Evolutionary conservation across 2,888 invertebrate species (phyloP), one percentile per base, ranked within the genome.

Genomic region (Eupithecia subfuscata): DNA sequence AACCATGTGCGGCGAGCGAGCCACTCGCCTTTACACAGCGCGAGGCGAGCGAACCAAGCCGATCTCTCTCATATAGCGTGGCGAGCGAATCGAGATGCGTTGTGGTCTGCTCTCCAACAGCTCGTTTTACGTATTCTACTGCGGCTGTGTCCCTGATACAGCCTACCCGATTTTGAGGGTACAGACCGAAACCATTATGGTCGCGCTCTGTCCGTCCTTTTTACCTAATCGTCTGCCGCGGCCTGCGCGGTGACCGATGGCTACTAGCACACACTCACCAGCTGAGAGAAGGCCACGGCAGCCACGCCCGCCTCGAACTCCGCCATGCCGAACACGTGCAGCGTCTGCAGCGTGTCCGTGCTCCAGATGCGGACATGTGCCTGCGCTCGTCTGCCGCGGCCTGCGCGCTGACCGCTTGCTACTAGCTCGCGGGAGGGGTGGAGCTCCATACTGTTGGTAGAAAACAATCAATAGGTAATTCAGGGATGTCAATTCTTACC

Each of bases 351-450:
- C 1, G 98, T 97, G 90, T 98, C 97, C 0, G 98, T 97, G 87
- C 98, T 98, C 98, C 98, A 99, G 82, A 99, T 98, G 75, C 98
- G 96, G 25, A 99, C 97, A 87, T 98, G 98, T 0, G 98, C 97
- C 89, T 98, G 98, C 14, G 97, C 97, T 80, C 98, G 97, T 63
- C 98, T 95, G 84, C 97, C 97, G 78, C 97, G 96, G 0, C 98
- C 98, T 0, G 97, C 97, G 85, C 96, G 96, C 91, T 99, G 98
- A 0, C 98, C 98, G 0, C 98, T 98, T 5, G 98, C 98, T 1
- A 98, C 97, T 89, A 98, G 95, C 91, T 98, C 97, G 48, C 98
- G 96, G 0, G 97, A 98, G 0, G 98, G 98, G 89, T 98, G 98
- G 0, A 98, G 95, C 82, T 97, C 97, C 97, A 98, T 97, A 86